Percentiles rank a stretch among this genome's conserved stretches.
Conservation (phyloP, 2,888 invertebrate species). For the Clunio marinus region DNA sequence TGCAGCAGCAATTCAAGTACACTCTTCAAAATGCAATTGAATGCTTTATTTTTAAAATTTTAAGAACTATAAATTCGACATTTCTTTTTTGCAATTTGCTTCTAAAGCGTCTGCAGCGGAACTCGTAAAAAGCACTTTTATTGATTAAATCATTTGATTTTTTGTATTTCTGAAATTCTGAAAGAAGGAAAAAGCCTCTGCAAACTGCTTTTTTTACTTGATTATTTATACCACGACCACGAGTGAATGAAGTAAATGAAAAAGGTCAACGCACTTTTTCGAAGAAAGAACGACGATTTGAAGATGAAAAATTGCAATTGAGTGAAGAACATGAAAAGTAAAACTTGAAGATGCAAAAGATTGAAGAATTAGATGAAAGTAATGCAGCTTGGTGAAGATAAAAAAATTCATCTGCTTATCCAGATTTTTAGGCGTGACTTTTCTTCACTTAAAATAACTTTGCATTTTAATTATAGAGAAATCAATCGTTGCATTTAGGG, state of each 20-base stretch:
- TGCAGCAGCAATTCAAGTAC: conserved; percentile 15
- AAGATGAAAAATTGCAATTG: too few species aligned
- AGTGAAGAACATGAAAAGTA: too few species aligned
- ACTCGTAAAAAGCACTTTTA: neutral
- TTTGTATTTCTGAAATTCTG: neutral
- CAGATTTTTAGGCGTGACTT: conserved; percentile 1
- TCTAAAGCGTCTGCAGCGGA: neutral
- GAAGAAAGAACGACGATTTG: conserved; percentile 20
- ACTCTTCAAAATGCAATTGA: conserved; percentile 19
- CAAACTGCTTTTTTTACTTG: neutral
- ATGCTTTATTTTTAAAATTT: neutral
- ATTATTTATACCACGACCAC: conserved; percentile 5
- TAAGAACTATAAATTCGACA: conserved; percentile 3
- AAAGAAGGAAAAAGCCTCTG: conserved; percentile 4
- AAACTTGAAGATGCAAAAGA: too few species aligned
- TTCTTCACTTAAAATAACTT: neutral
- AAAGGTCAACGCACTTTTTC: conserved; percentile 17
- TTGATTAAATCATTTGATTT: conserved; percentile 17
- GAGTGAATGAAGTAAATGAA: neutral
- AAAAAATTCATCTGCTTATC: neutral
- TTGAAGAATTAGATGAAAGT: too few species aligned
- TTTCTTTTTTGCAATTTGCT: neutral
- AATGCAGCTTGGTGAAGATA: too few species aligned
- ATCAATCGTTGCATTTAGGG: neutral
- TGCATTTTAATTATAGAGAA: conserved; percentile 23